Percentiles rank a stretch among this genome's conserved stretches.
Evolutionary conservation across 2,113 vertebrate genomes (phyloP).

Genomic region (Psammodynastes pulverulentus): DNA sequence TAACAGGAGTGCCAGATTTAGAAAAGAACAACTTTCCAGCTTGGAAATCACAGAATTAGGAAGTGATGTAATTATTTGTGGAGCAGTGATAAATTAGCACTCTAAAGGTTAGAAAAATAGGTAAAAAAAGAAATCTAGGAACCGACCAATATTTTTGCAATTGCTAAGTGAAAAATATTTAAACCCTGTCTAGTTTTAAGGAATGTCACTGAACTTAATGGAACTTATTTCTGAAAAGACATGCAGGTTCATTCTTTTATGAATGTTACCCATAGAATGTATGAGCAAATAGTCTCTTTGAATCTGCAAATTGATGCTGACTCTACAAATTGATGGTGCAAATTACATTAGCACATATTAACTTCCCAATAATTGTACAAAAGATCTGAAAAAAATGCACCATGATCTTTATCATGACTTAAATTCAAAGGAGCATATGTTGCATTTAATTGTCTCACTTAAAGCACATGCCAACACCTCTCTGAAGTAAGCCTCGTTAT

Average conservation of each 20-base stretch:
- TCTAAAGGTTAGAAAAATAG: conserved; percentile 45
- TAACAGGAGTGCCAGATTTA: conserved; percentile 41
- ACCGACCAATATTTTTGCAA: not conserved
- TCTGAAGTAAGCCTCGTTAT: not conserved
- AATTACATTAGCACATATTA: not conserved
- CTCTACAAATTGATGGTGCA: not conserved
- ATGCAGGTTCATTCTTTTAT: not conserved
- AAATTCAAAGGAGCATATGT: not conserved
- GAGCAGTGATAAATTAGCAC: conserved; percentile 46
- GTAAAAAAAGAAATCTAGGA: not conserved
- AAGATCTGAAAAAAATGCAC: not conserved
- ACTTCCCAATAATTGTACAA: not conserved
- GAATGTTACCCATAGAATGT: not conserved
- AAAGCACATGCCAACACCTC: not conserved
- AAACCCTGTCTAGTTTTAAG: not conserved
- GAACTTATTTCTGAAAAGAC: not conserved
- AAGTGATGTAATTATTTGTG: conserved; percentile 51
- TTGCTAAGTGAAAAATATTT: not conserved
- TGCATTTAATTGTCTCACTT: not conserved
- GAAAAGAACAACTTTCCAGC: conserved; percentile 54
- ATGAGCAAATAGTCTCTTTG: not conserved
- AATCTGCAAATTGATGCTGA: not conserved
- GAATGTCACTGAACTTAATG: not conserved
- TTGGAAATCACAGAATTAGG: conserved; percentile 43
- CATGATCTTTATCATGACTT: not conserved